Percentiles rank a stretch among this genome's conserved stretches.
Evolutionary conservation across 1,140 invertebrate genomes (phyloP).

Genomic region (Drosophila bipectinata): DNA sequence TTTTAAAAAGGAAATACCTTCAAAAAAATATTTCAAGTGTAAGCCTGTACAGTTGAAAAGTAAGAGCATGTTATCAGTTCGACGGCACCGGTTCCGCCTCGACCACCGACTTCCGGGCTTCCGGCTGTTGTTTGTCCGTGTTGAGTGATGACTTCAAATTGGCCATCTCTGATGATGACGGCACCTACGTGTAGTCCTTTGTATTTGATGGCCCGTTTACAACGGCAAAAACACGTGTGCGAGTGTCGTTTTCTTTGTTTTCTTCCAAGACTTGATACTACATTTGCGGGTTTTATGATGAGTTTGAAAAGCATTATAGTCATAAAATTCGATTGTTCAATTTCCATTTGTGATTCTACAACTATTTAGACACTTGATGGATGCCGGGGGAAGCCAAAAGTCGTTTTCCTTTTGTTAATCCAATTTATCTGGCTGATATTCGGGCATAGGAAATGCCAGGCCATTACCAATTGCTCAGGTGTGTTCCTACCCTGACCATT

Average conservation of each 20-base stretch:
- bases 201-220: slow-evolving; percentile 36
- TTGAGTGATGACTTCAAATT: slow-evolving; percentile 80
- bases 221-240: slow-evolving; percentile 61
- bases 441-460: slow-evolving; percentile 38
- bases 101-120: slow-evolving; percentile 20
- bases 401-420: slow-evolving; percentile 12
- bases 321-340: not conserved
- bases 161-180: slow-evolving; percentile 69
- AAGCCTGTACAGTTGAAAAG: slow-evolving; percentile 15
- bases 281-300: not conserved
- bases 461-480: slow-evolving; percentile 76
- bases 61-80: slow-evolving; percentile 39
- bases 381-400: slow-evolving; percentile 31
- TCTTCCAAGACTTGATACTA: slow-evolving; percentile 13
- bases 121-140: slow-evolving; percentile 69
- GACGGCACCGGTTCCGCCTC: slow-evolving; percentile 35
- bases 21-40: slow-evolving; percentile 15
- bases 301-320: not conserved
- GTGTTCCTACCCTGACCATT: slow-evolving; percentile 48
- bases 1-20: not conserved
- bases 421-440: slow-evolving; percentile 29
- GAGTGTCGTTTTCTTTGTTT: slow-evolving; percentile 13
- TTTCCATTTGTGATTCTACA: not conserved
- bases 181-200: slow-evolving; percentile 59
- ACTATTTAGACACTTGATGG: slow-evolving; percentile 3